Percentiles rank a stretch among this genome's conserved stretches.
Evolutionary conservation across 2,888 invertebrate species (phyloP).

Genomic region (Sympetrum striolatum): DNA sequence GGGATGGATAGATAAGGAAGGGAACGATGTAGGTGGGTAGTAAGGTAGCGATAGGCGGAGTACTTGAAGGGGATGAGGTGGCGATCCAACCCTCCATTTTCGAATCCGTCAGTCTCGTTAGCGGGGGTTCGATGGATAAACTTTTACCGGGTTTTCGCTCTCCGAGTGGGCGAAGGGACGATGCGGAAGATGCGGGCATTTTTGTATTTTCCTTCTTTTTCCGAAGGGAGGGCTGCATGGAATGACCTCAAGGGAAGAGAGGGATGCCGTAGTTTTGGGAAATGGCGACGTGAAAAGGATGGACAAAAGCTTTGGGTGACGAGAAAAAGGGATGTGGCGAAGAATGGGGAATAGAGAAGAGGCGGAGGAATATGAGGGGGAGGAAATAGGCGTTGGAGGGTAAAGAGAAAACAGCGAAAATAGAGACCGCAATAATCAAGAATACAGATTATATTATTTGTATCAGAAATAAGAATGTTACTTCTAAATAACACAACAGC

Average conservation of each 20-base stretch:
- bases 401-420: neutral
- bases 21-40: neutral
- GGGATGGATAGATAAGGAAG: neutral
- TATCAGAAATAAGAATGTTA: no score
- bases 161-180: neutral
- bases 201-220: neutral
- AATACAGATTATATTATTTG: no score
- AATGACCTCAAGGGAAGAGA: neutral
- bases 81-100: neutral
- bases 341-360: neutral
- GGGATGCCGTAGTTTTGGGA: neutral
- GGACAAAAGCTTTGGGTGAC: neutral
- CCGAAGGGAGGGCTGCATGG: neutral
- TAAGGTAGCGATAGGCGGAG: neutral
- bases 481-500: no score
- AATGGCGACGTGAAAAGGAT: neutral
- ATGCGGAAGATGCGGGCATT: neutral
- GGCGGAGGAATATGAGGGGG: neutral
- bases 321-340: neutral
- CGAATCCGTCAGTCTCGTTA: neutral
- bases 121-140: neutral
- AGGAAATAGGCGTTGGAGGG: neutral
- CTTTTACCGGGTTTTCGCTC: neutral
- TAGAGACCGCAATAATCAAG: no score
- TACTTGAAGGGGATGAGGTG: neutral